Evolutionary conservation across 1,140 invertebrate genomes (phyloP), one percentile per base, ranked within the genome.

Genomic region (Charaxes varanes): DNA sequence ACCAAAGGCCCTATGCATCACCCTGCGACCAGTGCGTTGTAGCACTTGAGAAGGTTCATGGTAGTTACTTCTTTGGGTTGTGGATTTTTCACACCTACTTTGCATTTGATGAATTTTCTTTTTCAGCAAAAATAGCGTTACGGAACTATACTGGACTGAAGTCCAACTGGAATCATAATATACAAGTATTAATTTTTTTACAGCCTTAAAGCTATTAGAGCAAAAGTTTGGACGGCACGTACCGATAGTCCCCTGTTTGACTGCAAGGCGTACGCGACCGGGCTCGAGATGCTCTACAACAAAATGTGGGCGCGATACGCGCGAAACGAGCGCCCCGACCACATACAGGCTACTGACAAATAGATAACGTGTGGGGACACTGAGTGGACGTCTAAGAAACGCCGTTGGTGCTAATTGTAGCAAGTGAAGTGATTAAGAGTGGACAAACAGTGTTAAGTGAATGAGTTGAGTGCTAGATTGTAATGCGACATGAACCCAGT

Each of bases 161-260:
- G n/a, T n/a, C n/a, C n/a, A n/a, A n/a, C n/a, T n/a, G n/a, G n/a
- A n/a, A n/a, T n/a, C n/a, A n/a, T n/a, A 13, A 17, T 49, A 38
- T 32, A 36, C 12, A 33, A 33, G 14, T 35, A 21, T 22, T 31
- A 16, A 24, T 50, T 55, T 44, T 16, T 46, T 65, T 65, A 11
- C 68, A 81, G 74, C 92, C 96, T 99, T 60, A 97, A 95, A 87
- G 91, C 90, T 10, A 94, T 95, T 61, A 87, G 97, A 41, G 96
- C 93, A 3, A 98, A 98, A 84, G 97, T 99, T 4, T 99, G 97
- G 97, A 88, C 92, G 58, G 93, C 94, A 0, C 87, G 97, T 28
- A 91, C 90, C 0, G 92, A 95, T 17, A 97, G 94, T 66, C 96
- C 95, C 0, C 83, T 99, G 6, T 99, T 99, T 80, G 93, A 96